A percentile compares a stretch with the other conserved stretches of the same genome.
Conservation (phyloP, 2,113 vertebrate genomes). For the Phocoena sinus region DNA sequence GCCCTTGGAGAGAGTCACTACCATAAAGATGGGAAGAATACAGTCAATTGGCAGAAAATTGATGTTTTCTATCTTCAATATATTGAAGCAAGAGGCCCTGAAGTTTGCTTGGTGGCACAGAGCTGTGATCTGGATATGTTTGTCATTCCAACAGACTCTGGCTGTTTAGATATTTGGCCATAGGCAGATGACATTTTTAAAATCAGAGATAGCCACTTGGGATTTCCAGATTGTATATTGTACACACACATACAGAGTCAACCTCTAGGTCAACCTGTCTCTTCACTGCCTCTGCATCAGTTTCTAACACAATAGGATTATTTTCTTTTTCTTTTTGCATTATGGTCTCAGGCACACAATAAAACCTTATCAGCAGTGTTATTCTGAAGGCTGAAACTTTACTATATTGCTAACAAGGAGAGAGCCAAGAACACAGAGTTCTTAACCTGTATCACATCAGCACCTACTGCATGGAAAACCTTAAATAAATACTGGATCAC, state of each 20-base stretch:
- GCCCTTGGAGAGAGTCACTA: not conserved
- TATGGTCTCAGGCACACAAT: not conserved
- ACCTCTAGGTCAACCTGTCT: not conserved
- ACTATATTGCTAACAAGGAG: not conserved
- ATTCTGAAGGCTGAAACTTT: slow-evolving; percentile 1
- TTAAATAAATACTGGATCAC: slow-evolving; percentile 9
- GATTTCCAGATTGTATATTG: slow-evolving; percentile 13
- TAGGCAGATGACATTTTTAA: slow-evolving; percentile 1
- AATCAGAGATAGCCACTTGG: slow-evolving; percentile 15
- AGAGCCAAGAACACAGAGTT: slow-evolving; percentile 12
- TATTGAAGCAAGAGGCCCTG: not conserved
- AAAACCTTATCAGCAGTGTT: not conserved
- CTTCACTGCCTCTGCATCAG: not conserved
- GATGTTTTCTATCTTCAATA: slow-evolving; percentile 21
- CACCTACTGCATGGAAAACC: not conserved
- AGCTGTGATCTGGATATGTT: not conserved
- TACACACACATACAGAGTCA: not conserved
- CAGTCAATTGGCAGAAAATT: not conserved
- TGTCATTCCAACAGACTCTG: slow-evolving; percentile 35
- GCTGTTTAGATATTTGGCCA: not conserved
- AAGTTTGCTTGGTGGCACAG: not conserved
- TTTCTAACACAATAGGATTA: not conserved
- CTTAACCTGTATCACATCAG: not conserved
- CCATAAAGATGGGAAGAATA: not conserved
- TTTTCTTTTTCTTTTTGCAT: not conserved